Conservation (phyloP, 2,888 invertebrate species). For the Harpalus rubripes region DNA sequence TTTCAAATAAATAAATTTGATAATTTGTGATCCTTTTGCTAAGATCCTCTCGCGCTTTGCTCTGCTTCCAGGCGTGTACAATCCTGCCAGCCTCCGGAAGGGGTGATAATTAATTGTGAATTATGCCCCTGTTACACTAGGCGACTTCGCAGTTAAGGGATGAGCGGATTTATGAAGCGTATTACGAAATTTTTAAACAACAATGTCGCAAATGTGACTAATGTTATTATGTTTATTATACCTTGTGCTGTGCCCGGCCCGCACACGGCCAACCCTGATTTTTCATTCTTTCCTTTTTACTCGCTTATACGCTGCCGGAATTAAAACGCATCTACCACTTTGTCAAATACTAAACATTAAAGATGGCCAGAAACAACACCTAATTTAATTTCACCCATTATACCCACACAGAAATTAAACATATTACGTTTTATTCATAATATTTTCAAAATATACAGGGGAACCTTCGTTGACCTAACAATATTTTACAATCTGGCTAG, state of each 20-base stretch:
- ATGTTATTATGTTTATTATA: constrained; percentile 66
- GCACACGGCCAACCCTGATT: constrained; percentile 13
- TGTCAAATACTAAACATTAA: constrained; percentile 27
- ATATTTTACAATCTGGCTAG: no score
- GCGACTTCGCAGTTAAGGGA: constrained; percentile 61
- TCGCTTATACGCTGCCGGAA: constrained; percentile 36
- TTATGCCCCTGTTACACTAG: constrained; percentile 60
- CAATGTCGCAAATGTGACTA: constrained; percentile 65
- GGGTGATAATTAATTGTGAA: constrained; percentile 67
- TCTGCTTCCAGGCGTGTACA: no score
- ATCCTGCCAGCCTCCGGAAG: constrained; percentile 48
- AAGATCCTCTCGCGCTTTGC: constrained; percentile 15
- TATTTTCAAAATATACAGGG: no score
- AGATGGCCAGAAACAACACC: background rate
- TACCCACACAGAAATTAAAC: no score
- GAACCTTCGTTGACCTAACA: no score
- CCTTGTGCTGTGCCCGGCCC: constrained; percentile 36
- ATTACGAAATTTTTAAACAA: constrained; percentile 66
- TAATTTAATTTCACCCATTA: background rate
- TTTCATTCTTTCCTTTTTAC: constrained; percentile 53
- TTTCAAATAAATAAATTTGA: constrained; percentile 66
- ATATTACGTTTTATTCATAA: no score
- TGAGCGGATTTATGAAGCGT: constrained; percentile 66
- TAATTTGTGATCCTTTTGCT: constrained; percentile 59
- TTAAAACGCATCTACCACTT: constrained; percentile 28